Conservation (phyloP, 2,113 vertebrate genomes). For the Python bivittatus region DNA sequence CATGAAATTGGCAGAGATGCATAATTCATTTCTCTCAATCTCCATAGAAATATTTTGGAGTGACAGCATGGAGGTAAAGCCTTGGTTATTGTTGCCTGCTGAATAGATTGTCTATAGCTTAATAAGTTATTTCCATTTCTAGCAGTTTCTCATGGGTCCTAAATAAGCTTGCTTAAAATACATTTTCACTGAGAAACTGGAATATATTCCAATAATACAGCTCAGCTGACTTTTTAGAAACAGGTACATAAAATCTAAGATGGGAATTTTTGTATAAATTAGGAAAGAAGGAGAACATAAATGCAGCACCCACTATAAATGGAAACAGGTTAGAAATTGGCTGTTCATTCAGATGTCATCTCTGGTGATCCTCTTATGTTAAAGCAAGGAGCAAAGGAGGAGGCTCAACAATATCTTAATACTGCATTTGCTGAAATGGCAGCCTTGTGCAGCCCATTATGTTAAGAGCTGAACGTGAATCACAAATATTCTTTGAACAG, state of each 20-base stretch:
- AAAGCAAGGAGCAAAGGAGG: constrained; percentile 2
- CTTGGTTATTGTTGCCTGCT: constrained; percentile 38
- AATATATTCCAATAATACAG: constrained; percentile 27
- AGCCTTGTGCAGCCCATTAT: constrained; percentile 10
- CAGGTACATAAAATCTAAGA: constrained; percentile 32
- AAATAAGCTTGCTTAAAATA: constrained; percentile 42
- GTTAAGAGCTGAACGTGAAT: constrained; percentile 15
- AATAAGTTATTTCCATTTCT: constrained; percentile 38
- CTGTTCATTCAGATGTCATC: constrained; percentile 12
- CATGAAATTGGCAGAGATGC: constrained; percentile 23
- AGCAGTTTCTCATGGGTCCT: constrained; percentile 30
- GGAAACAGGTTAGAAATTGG: background rate
- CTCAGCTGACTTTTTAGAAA: constrained; percentile 1
- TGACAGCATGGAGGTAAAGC: constrained; percentile 19
- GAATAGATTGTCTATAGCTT: constrained; percentile 29
- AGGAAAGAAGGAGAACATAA: background rate
- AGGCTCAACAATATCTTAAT: background rate
- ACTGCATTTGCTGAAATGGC: constrained; percentile 19
- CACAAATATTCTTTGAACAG: constrained; percentile 31
- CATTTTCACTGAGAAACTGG: constrained; percentile 33
- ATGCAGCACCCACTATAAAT: constrained; percentile 11
- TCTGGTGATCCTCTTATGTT: background rate
- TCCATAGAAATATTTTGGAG: constrained; percentile 21
- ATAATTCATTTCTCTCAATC: constrained; percentile 33
- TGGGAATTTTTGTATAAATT: constrained; percentile 29